Base-by-base conservation (phyloP, 2,113 vertebrate genomes). In the Antennarius striatus region DNA sequence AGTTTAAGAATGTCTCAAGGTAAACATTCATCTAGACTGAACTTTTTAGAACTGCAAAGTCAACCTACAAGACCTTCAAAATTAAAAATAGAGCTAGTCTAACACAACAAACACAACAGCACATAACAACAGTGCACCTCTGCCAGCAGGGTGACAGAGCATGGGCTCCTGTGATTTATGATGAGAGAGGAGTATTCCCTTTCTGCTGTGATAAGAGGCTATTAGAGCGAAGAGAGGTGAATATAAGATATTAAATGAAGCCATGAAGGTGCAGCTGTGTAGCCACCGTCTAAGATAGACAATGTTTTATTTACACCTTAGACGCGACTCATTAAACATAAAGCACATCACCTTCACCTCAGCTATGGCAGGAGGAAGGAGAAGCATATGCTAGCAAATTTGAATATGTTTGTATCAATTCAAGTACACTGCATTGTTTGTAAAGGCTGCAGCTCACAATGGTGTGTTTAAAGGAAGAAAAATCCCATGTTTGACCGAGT, bases 191-290 rank as follows among this genome's bases (percentile, higher is more conserved):
- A 84, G 73, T 70, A 82, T 80, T 69, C 73, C 70, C 76, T 81
- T 71, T 68, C 39, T 11, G 64, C 73, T 30, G 4, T 68, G 80
- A 86, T 86, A 63, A 81, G 71, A 75, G 79, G 68, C 81, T 60
- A 56, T 60, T 50, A 65, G 84, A 79, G 79, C 36, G 30, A 54
- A 46, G 56, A 69, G 79, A 83, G 80, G 76, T 84, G 86, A 88
- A 79, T 79, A 62, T 71, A 40, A 63, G 86, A 73, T 43, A 82
- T 89, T 86, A 87, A 90, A 90, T 88, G 83, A 87, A 81, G 82
- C 77, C 52, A 56, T 80, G 77, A 74, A 84, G 84, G 72, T 86
- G 76, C 75, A 72, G 67, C 73, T 55, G 79, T 53, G 39, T 40
- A 63, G 53, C 74, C 49, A 43, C 65, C 59, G 39, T 74, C 66